These are phyloP conservation scores for Alectoris magna DNA, from an alignment of 2,797 vertebrate species.

Conservation along the genomic window DNA sequence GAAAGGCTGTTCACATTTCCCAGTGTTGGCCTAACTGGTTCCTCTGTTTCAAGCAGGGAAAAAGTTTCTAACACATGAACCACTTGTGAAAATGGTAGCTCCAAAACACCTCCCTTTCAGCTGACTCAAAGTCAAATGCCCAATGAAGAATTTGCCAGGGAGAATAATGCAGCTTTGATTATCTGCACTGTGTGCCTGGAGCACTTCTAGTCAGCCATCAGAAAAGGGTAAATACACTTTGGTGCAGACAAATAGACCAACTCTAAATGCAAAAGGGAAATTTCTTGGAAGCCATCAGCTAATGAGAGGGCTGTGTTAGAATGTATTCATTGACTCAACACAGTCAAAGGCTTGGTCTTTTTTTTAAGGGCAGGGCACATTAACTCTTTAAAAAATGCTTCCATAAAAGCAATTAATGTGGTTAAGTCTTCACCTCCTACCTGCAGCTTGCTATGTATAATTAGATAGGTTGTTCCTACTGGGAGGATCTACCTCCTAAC, in stretches of 20 bases:
- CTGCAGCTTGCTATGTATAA: not conserved
- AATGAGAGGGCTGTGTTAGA: not conserved
- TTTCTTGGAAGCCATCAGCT: constrained; percentile 14
- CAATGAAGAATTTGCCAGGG: constrained; percentile 12
- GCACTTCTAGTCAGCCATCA: not conserved
- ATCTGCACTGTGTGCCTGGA: not conserved
- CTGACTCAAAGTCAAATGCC: not conserved
- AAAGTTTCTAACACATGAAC: constrained; percentile 28
- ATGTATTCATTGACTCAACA: not conserved
- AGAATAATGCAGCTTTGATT: constrained; percentile 58
- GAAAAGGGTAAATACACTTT: constrained; percentile 15
- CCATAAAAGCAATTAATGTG: constrained; percentile 21
- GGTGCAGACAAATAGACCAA: not conserved
- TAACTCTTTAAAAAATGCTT: not conserved
- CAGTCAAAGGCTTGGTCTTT: constrained; percentile 7
- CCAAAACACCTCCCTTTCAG: constrained; percentile 10
- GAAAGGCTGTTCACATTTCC: constrained; percentile 42
- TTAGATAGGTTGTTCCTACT: constrained; percentile 16
- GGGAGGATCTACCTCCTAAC: constrained; percentile 16
- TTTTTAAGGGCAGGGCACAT: constrained; percentile 7
- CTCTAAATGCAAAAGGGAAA: constrained; percentile 8
- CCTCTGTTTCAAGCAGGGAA: constrained; percentile 34
- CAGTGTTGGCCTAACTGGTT: not conserved
- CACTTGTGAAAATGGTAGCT: constrained; percentile 21
- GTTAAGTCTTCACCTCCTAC: constrained; percentile 33